Evolutionary conservation across 2,797 vertebrate species (phyloP), one percentile per base, ranked within the genome.

Genomic region (Picus viridis): DNA sequence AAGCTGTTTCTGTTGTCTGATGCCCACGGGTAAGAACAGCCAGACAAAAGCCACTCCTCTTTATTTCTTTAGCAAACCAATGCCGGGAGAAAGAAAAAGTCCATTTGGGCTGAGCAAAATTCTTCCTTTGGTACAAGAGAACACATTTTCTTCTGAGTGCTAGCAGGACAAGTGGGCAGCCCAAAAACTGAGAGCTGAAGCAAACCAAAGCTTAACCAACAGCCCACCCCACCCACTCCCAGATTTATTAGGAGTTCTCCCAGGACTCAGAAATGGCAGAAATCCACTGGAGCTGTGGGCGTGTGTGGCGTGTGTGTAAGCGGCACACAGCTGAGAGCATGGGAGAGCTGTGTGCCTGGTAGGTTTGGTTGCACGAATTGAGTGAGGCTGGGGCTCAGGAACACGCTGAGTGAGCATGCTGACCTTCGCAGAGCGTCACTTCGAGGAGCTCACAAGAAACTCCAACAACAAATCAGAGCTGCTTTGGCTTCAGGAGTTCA

Each of bases 1-100:
- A 43, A 45, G 49, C 19, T 91, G 88, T 90, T 86, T 49, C 53
- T 85, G 16, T 74, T 56, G 54, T 72, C n/a, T 93, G 63, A 81
- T 71, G 34, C 18, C 56, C 29, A 43, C n/a, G 71, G 92, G 51
- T 23, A 77, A 76, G 51, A 92, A 64, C 39, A 79, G n/a, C 39
- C 72, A 85, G 57, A 69, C 27, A 29, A 83, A 63, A 58, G 36
- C 5, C 0, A 1, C 1, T 1, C 8, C 26, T 23, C 3, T 67
- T 43, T 92, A 34, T 17, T 89, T 87, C 18, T 29, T 64, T 81
- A 72, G 63, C 53, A 86, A 89, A 83, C 39, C 9, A 57, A 78
- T 78, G 62, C 9, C 14, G 63, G 30, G 41, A 86, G 22, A 6
- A 34, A 29, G 30, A 16, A 24, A 6, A 8, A 12, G 36, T 12